Conservation (phyloP, 1,140 invertebrate genomes). For the Hylaeus volcanicus region DNA sequence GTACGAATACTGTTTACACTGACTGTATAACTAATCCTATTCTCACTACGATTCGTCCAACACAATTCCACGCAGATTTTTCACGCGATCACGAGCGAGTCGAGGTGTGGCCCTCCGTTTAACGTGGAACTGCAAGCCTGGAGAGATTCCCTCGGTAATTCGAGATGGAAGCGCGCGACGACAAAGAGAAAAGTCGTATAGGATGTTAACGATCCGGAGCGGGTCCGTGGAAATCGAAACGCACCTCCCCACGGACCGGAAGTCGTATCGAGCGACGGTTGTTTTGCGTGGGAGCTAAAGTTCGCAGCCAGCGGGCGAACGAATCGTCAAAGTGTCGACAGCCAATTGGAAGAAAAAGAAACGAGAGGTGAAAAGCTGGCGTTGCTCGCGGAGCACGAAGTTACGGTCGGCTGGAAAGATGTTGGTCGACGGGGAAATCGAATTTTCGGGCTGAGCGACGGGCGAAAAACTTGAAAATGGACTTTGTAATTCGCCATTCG, state of each 20-base stretch:
- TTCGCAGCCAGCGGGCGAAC: background rate
- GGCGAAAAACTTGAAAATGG: slow-evolving; percentile 50
- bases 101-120: background rate
- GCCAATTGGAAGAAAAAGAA: background rate
- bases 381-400: background rate
- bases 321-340: background rate
- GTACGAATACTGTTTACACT: no score
- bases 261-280: background rate
- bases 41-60: background rate
- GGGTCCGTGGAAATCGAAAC: slow-evolving; percentile 2
- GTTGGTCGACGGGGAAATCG: slow-evolving; percentile 46
- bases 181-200: slow-evolving; percentile 4
- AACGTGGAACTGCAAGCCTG: slow-evolving; percentile 11
- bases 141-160: slow-evolving; percentile 12
- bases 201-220: slow-evolving; percentile 29
- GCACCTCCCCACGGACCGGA: background rate
- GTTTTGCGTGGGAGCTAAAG: background rate
- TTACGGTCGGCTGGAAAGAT: background rate
- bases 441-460: slow-evolving; percentile 49
- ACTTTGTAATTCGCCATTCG: slow-evolving; percentile 55
- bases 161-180: background rate
- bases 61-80: background rate
- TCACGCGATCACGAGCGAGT: background rate
- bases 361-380: background rate
- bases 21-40: no score